These are phyloP conservation scores for Thereva nobilitata DNA, from an alignment of 2,888 invertebrate genomes.

Conservation along the genomic window DNA sequence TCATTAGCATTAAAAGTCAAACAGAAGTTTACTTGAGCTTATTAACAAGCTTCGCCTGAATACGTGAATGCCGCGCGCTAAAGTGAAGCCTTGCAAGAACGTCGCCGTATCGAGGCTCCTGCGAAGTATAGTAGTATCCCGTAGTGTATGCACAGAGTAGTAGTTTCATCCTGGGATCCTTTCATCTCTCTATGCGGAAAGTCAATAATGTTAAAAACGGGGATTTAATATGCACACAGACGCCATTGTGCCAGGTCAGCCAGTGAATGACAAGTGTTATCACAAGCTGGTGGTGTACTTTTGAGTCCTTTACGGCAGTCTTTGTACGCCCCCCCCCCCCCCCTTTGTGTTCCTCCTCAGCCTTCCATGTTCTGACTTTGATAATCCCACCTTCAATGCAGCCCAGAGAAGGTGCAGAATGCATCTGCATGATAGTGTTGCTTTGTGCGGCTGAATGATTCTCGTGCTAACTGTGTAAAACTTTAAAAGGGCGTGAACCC, in stretches of 20 bases:
- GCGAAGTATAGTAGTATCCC: constrained; percentile 10
- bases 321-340: neutral
- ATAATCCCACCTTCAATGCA: neutral
- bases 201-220: constrained; percentile 24
- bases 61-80: constrained; percentile 16
- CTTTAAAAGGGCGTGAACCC: no score
- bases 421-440: neutral
- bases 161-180: neutral
- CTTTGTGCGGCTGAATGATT: neutral
- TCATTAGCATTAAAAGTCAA: constrained; percentile 28
- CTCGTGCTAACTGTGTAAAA: no score
- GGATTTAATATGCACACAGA: constrained; percentile 24
- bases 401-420: neutral
- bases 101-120: neutral
- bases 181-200: neutral
- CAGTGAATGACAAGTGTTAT: constrained; percentile 18
- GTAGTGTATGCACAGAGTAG: neutral
- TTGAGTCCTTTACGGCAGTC: constrained; percentile 18
- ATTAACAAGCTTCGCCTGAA: constrained; percentile 32
- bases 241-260: constrained; percentile 5
- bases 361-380: neutral
- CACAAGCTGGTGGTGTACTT: constrained; percentile 14
- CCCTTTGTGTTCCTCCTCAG: no score
- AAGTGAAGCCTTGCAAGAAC: constrained; percentile 27
- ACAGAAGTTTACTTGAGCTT: constrained; percentile 30